Base-by-base conservation (phyloP, 2,113 vertebrate genomes). In the Aspidoscelis tigris region DNA sequence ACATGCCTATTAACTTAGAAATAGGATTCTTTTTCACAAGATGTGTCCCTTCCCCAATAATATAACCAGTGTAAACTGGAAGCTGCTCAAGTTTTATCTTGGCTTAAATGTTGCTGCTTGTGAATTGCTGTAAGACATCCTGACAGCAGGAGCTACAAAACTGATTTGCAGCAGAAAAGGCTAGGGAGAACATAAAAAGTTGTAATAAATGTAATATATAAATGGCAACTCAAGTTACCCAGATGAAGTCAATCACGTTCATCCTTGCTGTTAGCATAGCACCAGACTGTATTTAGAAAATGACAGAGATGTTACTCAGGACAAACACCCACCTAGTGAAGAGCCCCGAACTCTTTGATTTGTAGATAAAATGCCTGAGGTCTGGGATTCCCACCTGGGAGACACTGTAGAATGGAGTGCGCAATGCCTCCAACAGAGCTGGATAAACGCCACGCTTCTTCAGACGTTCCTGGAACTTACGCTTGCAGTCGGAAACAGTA, bases 281-380 rank as follows among this genome's bases (percentile, higher is more conserved):
- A 50, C 43, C 44, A 65, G 71, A 18, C 20, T 21, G 53, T 53
- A 80, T 69, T 78, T 43, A 65, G 41, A 65, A 69, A 2, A 24
- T 50, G n/a, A 75, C 5, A 22, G 71, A 70, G 26, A 44, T 53
- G 58, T 43, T 14, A 12, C 77, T 65, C 0, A 1, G 9, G 58
- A 83, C 0, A 0, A 7, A 3, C 68, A 71, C 97, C 95, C 92
- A 99, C 99, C 98, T 99, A 95, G 98, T 99, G 93, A 98, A 99
- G 84, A 99, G 96, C 50, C 98, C 98, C 0, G 98, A 99, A 94
- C 99, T 99, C 95, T 98, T 99, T 14, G 98, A 99, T 90, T 99
- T 99, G 94, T 99, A 99, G 90, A 99, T 95, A 93, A 99, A 99
- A 95, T 99, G 98, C 55, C 98, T 94, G 84, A 99, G 97, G 90